phyloP scores from a whole-genome alignment of 2,113 vertebrate species.

The Sander vitreus region DNA sequence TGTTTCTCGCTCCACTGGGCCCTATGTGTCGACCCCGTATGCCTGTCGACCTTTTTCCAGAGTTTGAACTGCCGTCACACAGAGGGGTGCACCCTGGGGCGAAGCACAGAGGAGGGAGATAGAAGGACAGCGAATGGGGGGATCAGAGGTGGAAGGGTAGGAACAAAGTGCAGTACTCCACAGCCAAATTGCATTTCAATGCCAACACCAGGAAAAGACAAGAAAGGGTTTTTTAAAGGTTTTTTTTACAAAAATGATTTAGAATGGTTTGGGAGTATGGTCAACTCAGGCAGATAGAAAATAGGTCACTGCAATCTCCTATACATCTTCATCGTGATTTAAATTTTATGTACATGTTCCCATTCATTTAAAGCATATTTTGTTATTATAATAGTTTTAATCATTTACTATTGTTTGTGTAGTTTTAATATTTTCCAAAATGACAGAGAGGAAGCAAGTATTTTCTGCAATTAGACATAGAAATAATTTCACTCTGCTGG shows the following conservation, averaged over 20 bases:
- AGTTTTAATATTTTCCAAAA: neutral
- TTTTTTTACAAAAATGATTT: too few relatives aligned
- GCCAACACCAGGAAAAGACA: neutral
- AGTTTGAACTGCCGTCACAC: constrained; percentile 51
- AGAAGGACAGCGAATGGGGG: neutral
- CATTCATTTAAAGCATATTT: neutral
- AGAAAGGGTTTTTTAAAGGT: neutral
- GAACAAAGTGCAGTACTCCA: constrained; percentile 37
- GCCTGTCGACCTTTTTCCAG: constrained; percentile 68
- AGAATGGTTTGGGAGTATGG: neutral
- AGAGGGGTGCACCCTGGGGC: constrained; percentile 39
- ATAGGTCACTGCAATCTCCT: neutral
- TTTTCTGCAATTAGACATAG: constrained; percentile 21
- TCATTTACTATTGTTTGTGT: neutral
- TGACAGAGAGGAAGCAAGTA: neutral
- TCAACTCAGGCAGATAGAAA: constrained; percentile 7
- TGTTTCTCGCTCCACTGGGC: constrained; percentile 56
- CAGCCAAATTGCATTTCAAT: constrained; percentile 36
- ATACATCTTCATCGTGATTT: neutral
- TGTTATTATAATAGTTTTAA: neutral
- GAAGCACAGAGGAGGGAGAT: constrained; percentile 11
- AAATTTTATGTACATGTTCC: neutral
- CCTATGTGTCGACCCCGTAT: constrained; percentile 39
- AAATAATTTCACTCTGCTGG: constrained; percentile 35
- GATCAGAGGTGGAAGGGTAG: constrained; percentile 1